Percentiles rank a stretch among this genome's conserved stretches.
Conservation (phyloP, 1,140 invertebrate species). For the Danaus plexippus region DNA sequence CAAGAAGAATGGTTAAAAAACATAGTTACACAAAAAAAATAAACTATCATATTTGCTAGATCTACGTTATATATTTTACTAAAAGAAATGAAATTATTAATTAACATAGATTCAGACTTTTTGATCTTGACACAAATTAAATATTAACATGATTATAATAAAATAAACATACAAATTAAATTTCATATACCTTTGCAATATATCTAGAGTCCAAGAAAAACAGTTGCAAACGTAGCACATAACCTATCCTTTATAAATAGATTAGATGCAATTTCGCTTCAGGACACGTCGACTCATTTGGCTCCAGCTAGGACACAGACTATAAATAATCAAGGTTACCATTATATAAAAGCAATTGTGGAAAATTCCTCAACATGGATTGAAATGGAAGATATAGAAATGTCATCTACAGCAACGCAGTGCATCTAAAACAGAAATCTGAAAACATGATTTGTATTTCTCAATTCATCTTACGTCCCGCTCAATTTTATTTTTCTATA, state of each 20-base stretch:
- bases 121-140: no score
- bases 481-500: no score
- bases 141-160: no score
- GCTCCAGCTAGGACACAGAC: neutral
- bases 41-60: neutral
- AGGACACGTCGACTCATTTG: neutral
- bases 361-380: no score
- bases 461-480: no score
- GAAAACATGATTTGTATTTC: no score
- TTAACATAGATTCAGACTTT: no score
- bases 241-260: constrained; percentile 8
- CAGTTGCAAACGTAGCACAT: constrained; percentile 51
- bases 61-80: constrained; percentile 5
- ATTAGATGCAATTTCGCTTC: neutral
- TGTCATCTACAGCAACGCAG: no score
- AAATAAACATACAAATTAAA: neutral
- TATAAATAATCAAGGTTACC: constrained; percentile 1
- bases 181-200: constrained; percentile 39
- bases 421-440: no score
- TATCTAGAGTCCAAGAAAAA: constrained; percentile 39
- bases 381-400: no score
- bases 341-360: neutral
- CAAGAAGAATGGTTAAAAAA: neutral
- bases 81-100: neutral
- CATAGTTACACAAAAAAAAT: neutral